Conservation (phyloP, 2,797 vertebrate species). For the Coreius guichenoti region DNA sequence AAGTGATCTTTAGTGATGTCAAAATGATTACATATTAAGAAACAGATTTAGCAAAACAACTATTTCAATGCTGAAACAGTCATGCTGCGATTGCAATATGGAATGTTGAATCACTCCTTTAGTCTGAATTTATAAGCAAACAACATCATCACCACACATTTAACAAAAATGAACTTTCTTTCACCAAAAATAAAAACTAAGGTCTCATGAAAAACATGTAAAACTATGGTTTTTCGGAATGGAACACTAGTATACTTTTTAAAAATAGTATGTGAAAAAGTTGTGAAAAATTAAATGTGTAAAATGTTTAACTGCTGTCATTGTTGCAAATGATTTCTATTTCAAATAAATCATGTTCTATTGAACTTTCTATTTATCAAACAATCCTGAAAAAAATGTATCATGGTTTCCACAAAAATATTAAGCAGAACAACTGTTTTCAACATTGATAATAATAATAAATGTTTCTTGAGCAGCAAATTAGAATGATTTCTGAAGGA, state of each 20-base stretch:
- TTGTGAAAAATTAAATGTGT: too few relatives aligned
- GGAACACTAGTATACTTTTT: neutral
- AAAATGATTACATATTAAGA: constrained; percentile 7
- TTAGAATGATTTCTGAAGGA: too few relatives aligned
- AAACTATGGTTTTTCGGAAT: neutral
- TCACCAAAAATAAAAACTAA: neutral
- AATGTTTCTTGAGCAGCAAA: too few relatives aligned
- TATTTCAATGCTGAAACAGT: neutral
- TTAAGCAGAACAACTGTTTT: too few relatives aligned
- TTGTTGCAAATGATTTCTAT: too few relatives aligned
- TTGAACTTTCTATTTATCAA: too few relatives aligned
- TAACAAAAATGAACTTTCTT: neutral
- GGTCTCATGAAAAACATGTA: neutral
- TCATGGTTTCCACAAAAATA: too few relatives aligned
- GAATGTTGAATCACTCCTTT: constrained; percentile 10
- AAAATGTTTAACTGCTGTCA: too few relatives aligned
- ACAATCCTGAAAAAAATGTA: neutral
- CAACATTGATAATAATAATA: too few relatives aligned
- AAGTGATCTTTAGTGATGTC: constrained; percentile 28
- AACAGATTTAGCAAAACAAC: neutral
- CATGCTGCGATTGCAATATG: neutral
- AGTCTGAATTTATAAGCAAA: constrained; percentile 12
- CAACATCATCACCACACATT: neutral
- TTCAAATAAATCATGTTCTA: too few relatives aligned
- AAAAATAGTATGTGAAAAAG: neutral